Percentiles rank a stretch among this genome's conserved stretches.
phyloP scores from a whole-genome alignment of 2,888 invertebrate species.

The Podabrus alpinus region DNA sequence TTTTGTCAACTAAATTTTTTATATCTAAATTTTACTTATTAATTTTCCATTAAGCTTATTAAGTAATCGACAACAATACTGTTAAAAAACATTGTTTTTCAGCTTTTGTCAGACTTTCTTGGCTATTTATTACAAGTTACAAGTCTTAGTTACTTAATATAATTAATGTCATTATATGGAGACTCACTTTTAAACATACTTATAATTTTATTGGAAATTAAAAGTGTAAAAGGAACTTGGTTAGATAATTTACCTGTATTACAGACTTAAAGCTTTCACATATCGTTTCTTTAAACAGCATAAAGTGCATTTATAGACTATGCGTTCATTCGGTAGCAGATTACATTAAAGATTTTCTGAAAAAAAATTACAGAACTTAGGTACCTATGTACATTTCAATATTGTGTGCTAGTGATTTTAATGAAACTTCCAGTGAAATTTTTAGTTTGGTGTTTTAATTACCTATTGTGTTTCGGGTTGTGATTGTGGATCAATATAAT shows the following conservation, averaged over 20 bases:
- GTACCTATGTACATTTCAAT: not conserved
- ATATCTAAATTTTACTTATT: too few species aligned
- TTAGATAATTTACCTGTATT: constrained; percentile 18
- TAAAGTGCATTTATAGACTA: not conserved
- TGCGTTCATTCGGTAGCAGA: not conserved
- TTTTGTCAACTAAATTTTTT: too few species aligned
- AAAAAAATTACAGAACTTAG: not conserved
- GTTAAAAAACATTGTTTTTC: not conserved
- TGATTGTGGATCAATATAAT: not conserved
- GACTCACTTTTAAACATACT: not conserved
- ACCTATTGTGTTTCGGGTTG: not conserved
- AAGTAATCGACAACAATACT: not conserved
- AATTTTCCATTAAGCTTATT: not conserved
- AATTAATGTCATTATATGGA: not conserved
- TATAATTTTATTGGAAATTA: not conserved
- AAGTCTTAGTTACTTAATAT: not conserved
- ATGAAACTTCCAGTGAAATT: not conserved
- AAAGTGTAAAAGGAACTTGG: constrained; percentile 4
- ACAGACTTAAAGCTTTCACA: constrained; percentile 11
- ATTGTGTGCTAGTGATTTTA: not conserved
- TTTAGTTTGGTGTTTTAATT: not conserved
- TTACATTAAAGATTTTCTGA: not conserved
- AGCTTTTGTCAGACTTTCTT: not conserved
- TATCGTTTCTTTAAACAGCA: not conserved
- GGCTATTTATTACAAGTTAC: not conserved